Conservation (phyloP, 2,888 invertebrate species). For the Tricholauxania praeusta region DNA sequence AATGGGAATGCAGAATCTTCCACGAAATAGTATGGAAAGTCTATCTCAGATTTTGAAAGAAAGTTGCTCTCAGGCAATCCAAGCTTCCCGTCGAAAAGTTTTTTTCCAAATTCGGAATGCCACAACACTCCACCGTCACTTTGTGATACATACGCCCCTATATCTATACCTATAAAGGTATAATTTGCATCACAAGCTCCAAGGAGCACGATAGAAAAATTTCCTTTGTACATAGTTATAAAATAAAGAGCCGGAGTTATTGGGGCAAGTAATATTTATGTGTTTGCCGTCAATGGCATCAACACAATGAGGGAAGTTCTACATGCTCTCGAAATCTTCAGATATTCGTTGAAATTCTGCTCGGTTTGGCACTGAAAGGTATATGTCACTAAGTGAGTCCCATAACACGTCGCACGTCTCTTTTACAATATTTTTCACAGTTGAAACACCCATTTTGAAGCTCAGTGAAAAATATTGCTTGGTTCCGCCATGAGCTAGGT, state of each 20-base stretch:
- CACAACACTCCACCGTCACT: slow-evolving; percentile 14
- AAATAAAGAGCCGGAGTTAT: slow-evolving; percentile 23
- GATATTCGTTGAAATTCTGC: slow-evolving; percentile 28
- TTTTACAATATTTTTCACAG: background rate
- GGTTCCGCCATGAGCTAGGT: no score
- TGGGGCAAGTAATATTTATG: slow-evolving; percentile 17
- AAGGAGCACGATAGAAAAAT: slow-evolving; percentile 32
- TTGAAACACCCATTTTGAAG: no score
- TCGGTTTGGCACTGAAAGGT: slow-evolving; percentile 13
- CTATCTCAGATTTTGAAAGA: slow-evolving; percentile 19
- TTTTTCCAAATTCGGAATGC: slow-evolving; percentile 26
- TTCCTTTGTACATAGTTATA: slow-evolving; percentile 34
- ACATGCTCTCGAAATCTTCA: slow-evolving; percentile 17
- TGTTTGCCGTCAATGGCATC: slow-evolving; percentile 30
- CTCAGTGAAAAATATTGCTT: no score
- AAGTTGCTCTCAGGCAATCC: slow-evolving; percentile 11
- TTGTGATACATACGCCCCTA: slow-evolving; percentile 20
- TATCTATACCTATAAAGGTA: slow-evolving; percentile 28
- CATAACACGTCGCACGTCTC: background rate
- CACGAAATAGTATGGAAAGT: slow-evolving; percentile 36
- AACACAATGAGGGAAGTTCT: slow-evolving; percentile 33
- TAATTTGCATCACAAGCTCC: slow-evolving; percentile 32
- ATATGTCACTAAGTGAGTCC: background rate
- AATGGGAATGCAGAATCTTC: slow-evolving; percentile 33
- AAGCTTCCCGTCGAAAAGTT: background rate